Conservation (phyloP, 2,888 invertebrate genomes). For the Fragum whitleyi region DNA sequence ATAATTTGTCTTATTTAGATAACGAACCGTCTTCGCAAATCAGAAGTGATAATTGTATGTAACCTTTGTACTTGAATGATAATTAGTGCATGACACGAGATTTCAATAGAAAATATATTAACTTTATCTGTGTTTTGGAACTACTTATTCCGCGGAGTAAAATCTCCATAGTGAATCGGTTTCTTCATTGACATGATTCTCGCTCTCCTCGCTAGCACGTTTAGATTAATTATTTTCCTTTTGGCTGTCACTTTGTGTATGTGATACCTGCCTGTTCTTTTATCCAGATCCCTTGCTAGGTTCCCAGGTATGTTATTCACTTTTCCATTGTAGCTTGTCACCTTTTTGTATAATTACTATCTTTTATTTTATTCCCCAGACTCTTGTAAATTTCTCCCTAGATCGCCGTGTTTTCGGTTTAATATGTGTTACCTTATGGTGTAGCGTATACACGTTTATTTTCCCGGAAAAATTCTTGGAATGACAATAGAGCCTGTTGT, state of each 20-base stretch:
- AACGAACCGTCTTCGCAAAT: background rate
- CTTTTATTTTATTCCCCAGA: constrained; percentile 60
- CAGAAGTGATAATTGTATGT: background rate
- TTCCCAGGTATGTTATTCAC: constrained; percentile 79
- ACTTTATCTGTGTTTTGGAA: constrained; percentile 17
- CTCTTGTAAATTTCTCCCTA: constrained; percentile 10
- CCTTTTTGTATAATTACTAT: constrained; percentile 66
- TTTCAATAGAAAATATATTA: background rate
- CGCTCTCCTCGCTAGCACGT: constrained; percentile 70
- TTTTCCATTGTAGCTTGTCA: constrained; percentile 74
- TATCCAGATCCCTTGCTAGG: constrained; percentile 78
- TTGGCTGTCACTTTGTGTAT: constrained; percentile 74
- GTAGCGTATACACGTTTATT: constrained; percentile 27
- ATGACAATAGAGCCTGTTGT: constrained; percentile 3
- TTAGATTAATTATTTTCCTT: constrained; percentile 72
- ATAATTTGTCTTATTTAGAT: background rate
- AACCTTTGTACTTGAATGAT: too few relatives aligned
- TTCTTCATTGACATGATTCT: constrained; percentile 68
- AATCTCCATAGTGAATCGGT: constrained; percentile 48
- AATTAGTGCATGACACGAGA: too few relatives aligned
- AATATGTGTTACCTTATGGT: constrained; percentile 32
- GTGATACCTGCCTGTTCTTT: constrained; percentile 72
- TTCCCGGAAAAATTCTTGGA: constrained; percentile 15
- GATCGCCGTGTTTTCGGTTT: constrained; percentile 26
- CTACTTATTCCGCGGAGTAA: constrained; percentile 46